Evolutionary conservation across 30 jellyfish, hydroid and myxozoan genomes (phyloP).

Genomic region (Turritopsis rubra): DNA sequence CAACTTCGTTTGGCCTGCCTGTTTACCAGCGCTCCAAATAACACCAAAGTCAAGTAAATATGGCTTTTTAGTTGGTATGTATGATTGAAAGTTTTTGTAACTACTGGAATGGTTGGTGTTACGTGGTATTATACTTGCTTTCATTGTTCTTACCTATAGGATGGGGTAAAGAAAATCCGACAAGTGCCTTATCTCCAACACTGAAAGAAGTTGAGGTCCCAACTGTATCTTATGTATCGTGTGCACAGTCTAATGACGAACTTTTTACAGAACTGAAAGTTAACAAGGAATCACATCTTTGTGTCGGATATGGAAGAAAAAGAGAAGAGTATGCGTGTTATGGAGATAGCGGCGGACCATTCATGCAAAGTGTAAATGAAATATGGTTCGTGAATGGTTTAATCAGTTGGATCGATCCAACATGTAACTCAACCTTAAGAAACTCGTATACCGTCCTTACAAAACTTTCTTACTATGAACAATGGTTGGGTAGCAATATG

Average conservation of each 20-base stretch:
- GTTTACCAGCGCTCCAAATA: too few relatives aligned
- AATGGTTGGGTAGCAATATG: conserved; percentile 44
- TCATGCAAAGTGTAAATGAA: conserved; percentile 28
- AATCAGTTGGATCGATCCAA: conserved; percentile 88
- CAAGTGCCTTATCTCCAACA: conserved; percentile 31
- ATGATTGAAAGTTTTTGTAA: background rate
- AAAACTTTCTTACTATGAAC: conserved; percentile 27
- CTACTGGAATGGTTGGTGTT: background rate
- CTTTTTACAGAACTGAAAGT: conserved; percentile 48
- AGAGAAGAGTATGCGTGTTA: conserved; percentile 66
- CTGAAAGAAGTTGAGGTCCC: conserved; percentile 61
- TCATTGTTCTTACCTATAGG: conserved; percentile 31
- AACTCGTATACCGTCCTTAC: conserved; percentile 78
- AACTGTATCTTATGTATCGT: conserved; percentile 35
- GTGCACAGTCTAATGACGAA: conserved; percentile 41
- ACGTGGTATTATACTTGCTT: background rate
- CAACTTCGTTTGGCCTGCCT: conserved; percentile 68
- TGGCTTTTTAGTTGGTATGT: background rate
- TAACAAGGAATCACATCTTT: conserved; percentile 25
- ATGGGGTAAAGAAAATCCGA: conserved; percentile 64
- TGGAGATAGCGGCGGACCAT: conserved; percentile 95
- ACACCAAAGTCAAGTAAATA: background rate
- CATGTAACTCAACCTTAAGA: conserved; percentile 39
- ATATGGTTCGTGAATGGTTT: conserved; percentile 63
- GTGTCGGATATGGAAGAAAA: conserved; percentile 67